Percentiles rank a stretch among this genome's conserved stretches.
Evolutionary conservation across 1,140 invertebrate species (phyloP).

Genomic region (Pseudachorutes palmiensis): DNA sequence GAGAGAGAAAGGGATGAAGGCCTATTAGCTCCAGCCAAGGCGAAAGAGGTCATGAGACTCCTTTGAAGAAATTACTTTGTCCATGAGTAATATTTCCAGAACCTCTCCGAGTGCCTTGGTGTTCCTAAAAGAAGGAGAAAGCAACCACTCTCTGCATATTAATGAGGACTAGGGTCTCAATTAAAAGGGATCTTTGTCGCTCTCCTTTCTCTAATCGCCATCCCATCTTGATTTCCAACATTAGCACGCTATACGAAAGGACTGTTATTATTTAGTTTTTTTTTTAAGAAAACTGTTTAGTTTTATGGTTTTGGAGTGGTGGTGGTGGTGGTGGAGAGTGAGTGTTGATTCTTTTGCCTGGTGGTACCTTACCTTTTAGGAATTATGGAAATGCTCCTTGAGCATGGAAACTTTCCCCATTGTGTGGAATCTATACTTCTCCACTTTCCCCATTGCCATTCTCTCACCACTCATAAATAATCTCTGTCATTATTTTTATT

Average conservation of each 20-base stretch:
- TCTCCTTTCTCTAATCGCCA: conserved; percentile 31
- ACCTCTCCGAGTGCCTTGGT: not conserved
- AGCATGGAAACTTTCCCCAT: too few species aligned
- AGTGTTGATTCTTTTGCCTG: not conserved
- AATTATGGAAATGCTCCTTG: not conserved
- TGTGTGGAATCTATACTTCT: too few species aligned
- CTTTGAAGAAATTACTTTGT: conserved; percentile 25
- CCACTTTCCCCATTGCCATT: not conserved
- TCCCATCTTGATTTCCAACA: conserved; percentile 31
- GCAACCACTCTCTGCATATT: conserved; percentile 34
- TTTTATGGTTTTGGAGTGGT: conserved; percentile 14
- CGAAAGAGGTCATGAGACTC: conserved; percentile 11
- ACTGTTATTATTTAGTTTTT: conserved; percentile 19
- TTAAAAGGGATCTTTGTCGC: conserved; percentile 37
- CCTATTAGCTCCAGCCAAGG: not conserved
- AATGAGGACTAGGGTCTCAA: conserved; percentile 34
- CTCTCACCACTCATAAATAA: not conserved
- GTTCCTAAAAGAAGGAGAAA: not conserved
- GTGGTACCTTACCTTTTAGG: too few species aligned
- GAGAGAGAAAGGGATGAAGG: not conserved
- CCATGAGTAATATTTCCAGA: conserved; percentile 19
- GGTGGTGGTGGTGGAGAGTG: too few species aligned
- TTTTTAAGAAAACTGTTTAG: not conserved
- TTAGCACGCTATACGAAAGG: conserved; percentile 34
- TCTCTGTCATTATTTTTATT: conserved; percentile 6